These are phyloP conservation scores for Ptychochromis oligacanthus DNA, from an alignment of 2,113 vertebrate genomes.

Conservation along the genomic window DNA sequence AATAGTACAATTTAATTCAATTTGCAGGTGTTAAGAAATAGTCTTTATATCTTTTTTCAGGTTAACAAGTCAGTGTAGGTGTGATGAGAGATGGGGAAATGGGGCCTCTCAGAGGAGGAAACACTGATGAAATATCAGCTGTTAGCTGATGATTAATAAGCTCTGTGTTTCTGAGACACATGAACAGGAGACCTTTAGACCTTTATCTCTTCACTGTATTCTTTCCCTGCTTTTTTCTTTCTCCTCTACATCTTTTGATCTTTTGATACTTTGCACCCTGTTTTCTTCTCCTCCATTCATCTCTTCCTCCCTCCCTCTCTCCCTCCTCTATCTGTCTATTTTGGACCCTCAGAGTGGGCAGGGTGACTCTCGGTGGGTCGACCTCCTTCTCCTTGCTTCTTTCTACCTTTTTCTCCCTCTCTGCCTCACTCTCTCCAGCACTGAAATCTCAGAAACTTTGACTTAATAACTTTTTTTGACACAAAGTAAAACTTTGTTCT, in stretches of 20 bases:
- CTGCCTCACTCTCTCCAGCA: conserved; percentile 19
- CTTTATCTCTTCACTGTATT: conserved; percentile 4
- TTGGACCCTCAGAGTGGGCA: conserved; percentile 53
- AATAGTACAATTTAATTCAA: background rate
- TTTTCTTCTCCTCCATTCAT: background rate
- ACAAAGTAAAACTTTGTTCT: background rate
- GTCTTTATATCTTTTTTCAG: background rate
- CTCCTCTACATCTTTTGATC: conserved; percentile 12
- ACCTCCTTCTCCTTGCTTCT: conserved; percentile 16
- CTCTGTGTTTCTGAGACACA: conserved; percentile 8
- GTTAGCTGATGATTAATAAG: conserved; percentile 40
- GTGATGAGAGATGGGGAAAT: background rate
- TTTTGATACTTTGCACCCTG: background rate
- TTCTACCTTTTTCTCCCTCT: conserved; percentile 17
- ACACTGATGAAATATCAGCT: conserved; percentile 16
- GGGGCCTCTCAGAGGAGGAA: conserved; percentile 13
- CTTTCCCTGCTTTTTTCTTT: background rate
- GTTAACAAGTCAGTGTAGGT: background rate
- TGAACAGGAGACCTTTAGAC: conserved; percentile 12
- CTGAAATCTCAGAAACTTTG: conserved; percentile 12
- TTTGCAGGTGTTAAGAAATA: background rate
- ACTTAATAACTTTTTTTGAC: background rate
- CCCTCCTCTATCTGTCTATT: conserved; percentile 56
- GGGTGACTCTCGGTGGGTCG: conserved; percentile 39
- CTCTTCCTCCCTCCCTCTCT: background rate